Base-by-base conservation (phyloP, 2,888 invertebrate species). In the Teinopalpus imperialis region DNA sequence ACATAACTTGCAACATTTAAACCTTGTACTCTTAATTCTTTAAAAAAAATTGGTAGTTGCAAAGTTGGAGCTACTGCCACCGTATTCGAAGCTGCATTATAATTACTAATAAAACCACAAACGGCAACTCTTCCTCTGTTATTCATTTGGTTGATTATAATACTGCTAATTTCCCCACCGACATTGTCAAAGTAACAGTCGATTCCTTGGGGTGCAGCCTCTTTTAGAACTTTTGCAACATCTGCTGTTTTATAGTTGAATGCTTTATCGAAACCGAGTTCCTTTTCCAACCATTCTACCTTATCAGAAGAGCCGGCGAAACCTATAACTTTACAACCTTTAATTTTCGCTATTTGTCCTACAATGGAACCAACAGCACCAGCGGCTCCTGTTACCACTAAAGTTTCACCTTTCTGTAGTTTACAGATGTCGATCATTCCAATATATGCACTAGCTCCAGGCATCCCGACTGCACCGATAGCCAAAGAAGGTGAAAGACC, bases 111-210 rank as follows among this genome's bases (percentile, higher is more conserved):
- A 30, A 67, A 60, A 0, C 81, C 82, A 49, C 81, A 80, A 1
- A 68, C 63, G 1, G 71, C 50, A 0, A 70, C 61, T 49, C 72
- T 61, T 4, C 72, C 69, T 12, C 43, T 56, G 2, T 52, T 26
- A 48, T 90, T 92, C 93, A 93, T 93, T 55, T 91, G 90, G 32
- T 75, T 75, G 1, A 93, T 81, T 5, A 93, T 90, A 0, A 70
- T 73, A 39, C 88, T 89, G 40, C 92, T 91, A 12, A 93, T 82
- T 51, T 91, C 91, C 8, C 93, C 93, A 16, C 93, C 93, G 8
- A 93, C 94, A 69, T 94, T 94, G 65, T 95, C 95, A 65, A 94
- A 94, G 64, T 92, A 94, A 62, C 93, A 93, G 63, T 95, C 94
- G 0, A 94, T 79, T 4, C 94, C 94, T 18, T 93, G 78, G 0